Conservation (phyloP, 1,140 invertebrate genomes). For the Drosophila neocordata region DNA sequence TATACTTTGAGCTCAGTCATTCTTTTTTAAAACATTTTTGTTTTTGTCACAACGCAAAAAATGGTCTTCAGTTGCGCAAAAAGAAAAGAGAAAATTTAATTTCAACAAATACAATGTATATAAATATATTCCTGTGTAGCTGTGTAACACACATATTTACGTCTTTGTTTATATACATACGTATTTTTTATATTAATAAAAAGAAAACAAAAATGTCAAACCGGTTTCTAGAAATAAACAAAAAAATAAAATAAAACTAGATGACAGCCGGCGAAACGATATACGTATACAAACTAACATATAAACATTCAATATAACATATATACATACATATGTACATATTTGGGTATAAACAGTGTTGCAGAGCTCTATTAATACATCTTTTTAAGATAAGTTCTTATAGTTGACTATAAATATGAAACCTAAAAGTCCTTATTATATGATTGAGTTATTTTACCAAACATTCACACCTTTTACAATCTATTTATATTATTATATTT, state of each 20-base stretch:
- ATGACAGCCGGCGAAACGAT: not conserved
- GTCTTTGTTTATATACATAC: slow-evolving; percentile 37
- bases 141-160: slow-evolving; percentile 20
- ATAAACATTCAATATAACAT: not conserved
- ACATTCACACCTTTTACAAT: no score
- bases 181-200: slow-evolving; percentile 2
- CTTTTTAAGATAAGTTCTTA: no score
- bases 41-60: slow-evolving; percentile 63
- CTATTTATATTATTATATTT: no score
- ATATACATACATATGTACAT: no score
- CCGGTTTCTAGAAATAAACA: slow-evolving; percentile 18
- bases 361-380: no score
- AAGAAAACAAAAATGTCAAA: slow-evolving; percentile 7
- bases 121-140: slow-evolving; percentile 36
- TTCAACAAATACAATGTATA: slow-evolving; percentile 62
- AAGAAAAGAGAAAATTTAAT: slow-evolving; percentile 49
- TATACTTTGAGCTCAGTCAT: slow-evolving; percentile 68
- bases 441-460: no score
- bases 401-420: no score
- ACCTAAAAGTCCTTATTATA: no score
- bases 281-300: not conserved
- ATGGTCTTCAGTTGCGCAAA: slow-evolving; percentile 49
- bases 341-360: no score
- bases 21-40: slow-evolving; percentile 58
- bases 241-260: not conserved